Evolutionary conservation across 30 jellyfish, hydroid and myxozoan genomes (phyloP).

Genomic region (Cassiopea andromeda): DNA sequence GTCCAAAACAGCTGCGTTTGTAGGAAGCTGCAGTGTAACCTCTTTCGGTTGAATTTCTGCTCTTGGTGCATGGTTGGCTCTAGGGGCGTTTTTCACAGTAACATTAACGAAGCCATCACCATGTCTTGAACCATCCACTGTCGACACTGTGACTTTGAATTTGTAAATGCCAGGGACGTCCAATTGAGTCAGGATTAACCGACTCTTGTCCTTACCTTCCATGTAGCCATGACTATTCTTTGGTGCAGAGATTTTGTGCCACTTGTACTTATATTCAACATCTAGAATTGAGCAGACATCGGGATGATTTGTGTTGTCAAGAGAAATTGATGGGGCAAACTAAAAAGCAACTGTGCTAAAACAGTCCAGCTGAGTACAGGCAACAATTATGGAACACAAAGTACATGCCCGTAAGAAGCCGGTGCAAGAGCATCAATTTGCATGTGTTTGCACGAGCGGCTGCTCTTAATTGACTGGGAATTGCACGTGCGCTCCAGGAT

Average conservation of each 20-base stretch:
- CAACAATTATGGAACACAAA: no score
- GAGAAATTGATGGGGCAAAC: no score
- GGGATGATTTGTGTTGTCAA: no score
- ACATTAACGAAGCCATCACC: conserved; percentile 94
- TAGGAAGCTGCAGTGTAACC: conserved; percentile 88
- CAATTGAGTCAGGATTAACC: conserved; percentile 79
- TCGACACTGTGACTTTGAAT: conserved; percentile 76
- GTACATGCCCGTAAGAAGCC: no score
- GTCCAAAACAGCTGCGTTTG: conserved; percentile 83
- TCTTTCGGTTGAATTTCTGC: conserved; percentile 96
- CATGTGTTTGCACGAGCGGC: no score
- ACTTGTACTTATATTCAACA: conserved; percentile 76
- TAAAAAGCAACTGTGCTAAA: no score
- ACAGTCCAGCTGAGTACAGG: no score
- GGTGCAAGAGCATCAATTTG: no score
- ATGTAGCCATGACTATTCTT: conserved; percentile 90
- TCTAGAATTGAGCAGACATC: conserved; percentile 37
- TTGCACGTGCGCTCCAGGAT: no score
- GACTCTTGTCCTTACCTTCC: conserved; percentile 90
- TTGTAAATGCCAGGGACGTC: conserved; percentile 94
- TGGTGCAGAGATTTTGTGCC: conserved; percentile 95
- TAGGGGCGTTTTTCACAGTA: conserved; percentile 87
- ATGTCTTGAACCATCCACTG: conserved; percentile 42
- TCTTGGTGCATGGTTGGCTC: conserved; percentile 95
- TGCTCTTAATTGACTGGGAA: no score